Evolutionary conservation across 1,140 invertebrate genomes (phyloP), one percentile per base, ranked within the genome.

Genomic region (Ericerus pela): DNA sequence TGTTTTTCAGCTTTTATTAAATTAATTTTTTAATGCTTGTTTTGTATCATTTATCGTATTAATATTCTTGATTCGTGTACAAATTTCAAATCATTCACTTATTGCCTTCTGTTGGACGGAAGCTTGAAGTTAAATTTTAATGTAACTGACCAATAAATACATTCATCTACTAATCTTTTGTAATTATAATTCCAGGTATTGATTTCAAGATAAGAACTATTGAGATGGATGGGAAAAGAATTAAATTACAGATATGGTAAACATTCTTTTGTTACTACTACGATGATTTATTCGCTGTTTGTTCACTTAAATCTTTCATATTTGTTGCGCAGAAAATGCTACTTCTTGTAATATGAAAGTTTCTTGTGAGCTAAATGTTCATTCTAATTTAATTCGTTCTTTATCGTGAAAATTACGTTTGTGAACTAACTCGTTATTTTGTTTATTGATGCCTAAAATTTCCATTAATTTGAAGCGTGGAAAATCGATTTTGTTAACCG

Each of bases 121-220:
- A n/a, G n/a, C n/a, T n/a, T n/a, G n/a, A n/a, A n/a, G n/a, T n/a
- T n/a, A n/a, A n/a, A n/a, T n/a, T n/a, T n/a, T n/a, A n/a, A n/a
- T n/a, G n/a, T n/a, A n/a, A n/a, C n/a, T n/a, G n/a, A n/a, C n/a
- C n/a, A n/a, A n/a, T n/a, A n/a, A n/a, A n/a, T n/a, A n/a, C n/a
- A n/a, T n/a, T n/a, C n/a, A n/a, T n/a, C n/a, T n/a, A n/a, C n/a
- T n/a, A n/a, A n/a, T n/a, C n/a, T n/a, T n/a, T n/a, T n/a, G n/a
- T n/a, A n/a, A n/a, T n/a, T n/a, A n/a, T n/a, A n/a, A n/a, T 79
- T 77, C 61, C 73, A 96, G 94, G 94, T 68, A 96, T 97, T 70
- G 94, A 98, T 74, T 98, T 97, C 75, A 98, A 97, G 78, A 97
- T 97, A 70, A 85, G 93, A 72, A 97, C 93, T 67, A 95, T 97